phyloP scores from a whole-genome alignment of 2,113 vertebrate genomes.

The Nasalis larvatus region DNA sequence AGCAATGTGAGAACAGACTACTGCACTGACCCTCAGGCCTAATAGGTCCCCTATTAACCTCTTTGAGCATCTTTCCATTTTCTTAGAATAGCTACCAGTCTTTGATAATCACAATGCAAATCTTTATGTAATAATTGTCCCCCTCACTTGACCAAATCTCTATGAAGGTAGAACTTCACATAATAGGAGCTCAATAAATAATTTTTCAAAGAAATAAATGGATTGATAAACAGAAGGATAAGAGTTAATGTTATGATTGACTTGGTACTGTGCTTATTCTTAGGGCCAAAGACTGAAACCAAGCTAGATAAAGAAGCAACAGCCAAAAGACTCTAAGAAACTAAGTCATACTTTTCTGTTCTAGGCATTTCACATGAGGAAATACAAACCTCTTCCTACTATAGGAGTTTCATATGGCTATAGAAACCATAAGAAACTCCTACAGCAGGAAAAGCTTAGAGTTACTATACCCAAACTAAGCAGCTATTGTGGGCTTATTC shows the following conservation, averaged over 20 bases:
- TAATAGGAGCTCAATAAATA: not conserved
- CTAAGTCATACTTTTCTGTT: not conserved
- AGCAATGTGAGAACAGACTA: too few relatives aligned
- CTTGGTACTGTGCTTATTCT: not conserved
- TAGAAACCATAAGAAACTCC: not conserved
- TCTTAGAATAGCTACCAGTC: not conserved
- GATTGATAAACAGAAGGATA: not conserved
- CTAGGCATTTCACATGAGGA: not conserved
- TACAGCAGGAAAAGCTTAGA: not conserved
- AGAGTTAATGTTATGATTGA: not conserved
- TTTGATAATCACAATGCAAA: not conserved
- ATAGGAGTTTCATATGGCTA: not conserved
- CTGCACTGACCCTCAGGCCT: not conserved
- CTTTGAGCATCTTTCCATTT: not conserved
- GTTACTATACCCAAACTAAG: not conserved
- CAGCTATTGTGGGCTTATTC: not conserved
- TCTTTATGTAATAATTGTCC: not conserved
- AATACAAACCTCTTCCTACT: not conserved
- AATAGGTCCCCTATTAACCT: not conserved
- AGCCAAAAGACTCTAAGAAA: not conserved
- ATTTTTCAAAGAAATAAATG: not conserved
- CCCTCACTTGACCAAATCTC: not conserved
- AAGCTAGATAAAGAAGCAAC: not conserved
- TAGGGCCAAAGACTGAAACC: not conserved
- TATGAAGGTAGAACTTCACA: not conserved